Evolutionary conservation across 2,113 vertebrate species (phyloP), one percentile per base, ranked within the genome.

Genomic region (Hyperoodon ampullatus): DNA sequence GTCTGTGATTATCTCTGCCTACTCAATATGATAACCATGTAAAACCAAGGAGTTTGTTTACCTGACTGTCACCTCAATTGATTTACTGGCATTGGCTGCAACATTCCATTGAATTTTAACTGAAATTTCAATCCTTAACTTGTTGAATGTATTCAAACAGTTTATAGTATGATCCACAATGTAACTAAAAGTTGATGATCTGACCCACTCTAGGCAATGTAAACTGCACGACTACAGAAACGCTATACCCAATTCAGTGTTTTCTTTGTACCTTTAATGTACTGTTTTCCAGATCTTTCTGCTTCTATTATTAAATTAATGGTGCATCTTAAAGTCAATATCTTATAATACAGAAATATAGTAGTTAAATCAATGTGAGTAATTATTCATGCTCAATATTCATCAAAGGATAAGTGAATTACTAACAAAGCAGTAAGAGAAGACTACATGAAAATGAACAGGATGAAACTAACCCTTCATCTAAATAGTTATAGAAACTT

Each of bases 41-140:
- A 77, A 90, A 72, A 96, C 28, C 30, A 90, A 82, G 1, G 8
- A 63, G 13, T 95, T 14, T 92, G n/a, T 80, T 84, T 55, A 61
- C 13, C 63, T 77, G 58, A 72, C 13, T 58, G 28, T 70, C 33
- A 84, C n/a, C 33, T 95, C 44, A 21, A 23, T 2, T 78, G 53
- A 92, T n/a, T 88, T 78, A 88, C n/a, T 82, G 33, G 39, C 88
- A 94, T 4, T 86, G 75, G 33, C 3, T 92, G 13, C 74, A 90
- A 94, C 15, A 94, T 5, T 42, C 44, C 35, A 78, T 26, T 70
- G 6, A 89, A 72, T 78, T 94, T 78, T 77, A 83, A 92, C 63
- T 90, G 55, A 94, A 92, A 97, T 92, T 86, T 53, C 70, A 94
- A 89, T 39, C 50, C 10, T 71, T 84, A 93, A 92, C 5, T 47